A percentile compares a stretch with the other conserved stretches of the same genome.
phyloP scores from a whole-genome alignment of 2,113 vertebrate genomes.

The Eira barbara region DNA sequence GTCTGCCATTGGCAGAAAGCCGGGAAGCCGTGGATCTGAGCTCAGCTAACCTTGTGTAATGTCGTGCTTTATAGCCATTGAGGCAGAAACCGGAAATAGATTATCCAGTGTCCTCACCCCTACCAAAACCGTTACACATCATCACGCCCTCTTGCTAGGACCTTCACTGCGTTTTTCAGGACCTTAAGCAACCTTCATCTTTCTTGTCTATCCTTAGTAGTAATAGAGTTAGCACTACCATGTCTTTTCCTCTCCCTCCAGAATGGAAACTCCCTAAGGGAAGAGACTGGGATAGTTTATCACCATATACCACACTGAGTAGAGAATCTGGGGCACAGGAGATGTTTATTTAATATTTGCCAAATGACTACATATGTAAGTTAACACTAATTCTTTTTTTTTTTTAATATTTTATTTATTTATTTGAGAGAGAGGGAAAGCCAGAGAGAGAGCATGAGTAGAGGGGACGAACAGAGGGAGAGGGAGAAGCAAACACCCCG shows the following conservation, averaged over 20 bases:
- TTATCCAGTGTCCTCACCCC: not conserved
- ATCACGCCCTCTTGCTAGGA: not conserved
- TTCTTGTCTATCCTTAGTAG: not conserved
- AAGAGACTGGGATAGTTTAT: not conserved
- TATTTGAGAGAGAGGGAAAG: too few species aligned
- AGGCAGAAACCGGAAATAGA: too few species aligned
- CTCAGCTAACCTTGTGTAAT: not conserved
- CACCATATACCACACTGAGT: not conserved
- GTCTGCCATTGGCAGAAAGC: not conserved
- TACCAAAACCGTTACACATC: not conserved
- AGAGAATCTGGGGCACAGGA: not conserved
- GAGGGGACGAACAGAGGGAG: too few species aligned
- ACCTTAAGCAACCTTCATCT: not conserved
- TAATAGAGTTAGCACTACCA: too few species aligned
- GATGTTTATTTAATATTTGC: not conserved
- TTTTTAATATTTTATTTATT: too few species aligned
- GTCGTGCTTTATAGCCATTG: accelerated
- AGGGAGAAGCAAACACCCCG: too few species aligned
- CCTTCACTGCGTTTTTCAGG: not conserved
- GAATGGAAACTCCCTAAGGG: not conserved
- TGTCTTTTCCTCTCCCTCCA: not conserved
- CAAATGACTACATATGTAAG: not conserved
- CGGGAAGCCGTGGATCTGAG: not conserved
- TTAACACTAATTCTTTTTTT: not conserved
- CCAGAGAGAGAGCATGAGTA: too few species aligned